Percentiles rank a stretch among this genome's conserved stretches.
These are phyloP conservation scores for Zelostemma sp. DNA, from an alignment of 1,140 invertebrate genomes.

Conservation along the genomic window DNA sequence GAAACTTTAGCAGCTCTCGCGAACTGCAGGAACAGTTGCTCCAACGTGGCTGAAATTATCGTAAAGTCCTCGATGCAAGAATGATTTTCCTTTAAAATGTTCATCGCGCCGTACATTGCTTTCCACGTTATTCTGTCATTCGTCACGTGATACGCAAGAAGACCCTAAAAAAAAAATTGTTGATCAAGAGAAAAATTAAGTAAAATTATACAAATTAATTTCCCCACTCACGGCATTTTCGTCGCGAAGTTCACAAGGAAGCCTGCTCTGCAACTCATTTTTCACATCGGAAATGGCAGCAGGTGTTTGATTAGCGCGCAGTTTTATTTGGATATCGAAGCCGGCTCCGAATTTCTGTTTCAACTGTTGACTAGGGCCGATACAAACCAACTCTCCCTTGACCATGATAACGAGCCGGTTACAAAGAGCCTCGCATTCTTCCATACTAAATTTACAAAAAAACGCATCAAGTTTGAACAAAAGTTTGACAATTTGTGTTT, in stretches of 20 bases:
- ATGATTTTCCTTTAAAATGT: slow-evolving; percentile 57
- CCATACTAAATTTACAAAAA: slow-evolving; percentile 76
- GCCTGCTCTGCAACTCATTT: slow-evolving; percentile 48
- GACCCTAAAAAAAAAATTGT: slow-evolving; percentile 51
- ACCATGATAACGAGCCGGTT: slow-evolving; percentile 90
- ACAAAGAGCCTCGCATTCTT: slow-evolving; percentile 92
- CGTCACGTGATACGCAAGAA: slow-evolving; percentile 63
- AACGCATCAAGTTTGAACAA: background rate
- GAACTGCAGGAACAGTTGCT: slow-evolving; percentile 67
- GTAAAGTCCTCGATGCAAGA: slow-evolving; percentile 64
- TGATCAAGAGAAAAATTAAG: too few species aligned
- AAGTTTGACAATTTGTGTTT: too few species aligned
- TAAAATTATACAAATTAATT: background rate
- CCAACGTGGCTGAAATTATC: slow-evolving; percentile 64
- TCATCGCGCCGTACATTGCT: slow-evolving; percentile 63
- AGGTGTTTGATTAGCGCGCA: slow-evolving; percentile 50
- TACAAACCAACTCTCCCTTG: slow-evolving; percentile 81
- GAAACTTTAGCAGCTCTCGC: slow-evolving; percentile 55
- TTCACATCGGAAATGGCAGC: slow-evolving; percentile 55
- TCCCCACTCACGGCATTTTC: slow-evolving; percentile 59
- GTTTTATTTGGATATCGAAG: slow-evolving; percentile 69
- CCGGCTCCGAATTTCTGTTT: slow-evolving; percentile 73
- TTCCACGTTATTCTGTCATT: slow-evolving; percentile 61
- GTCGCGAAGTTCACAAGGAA: slow-evolving; percentile 61
- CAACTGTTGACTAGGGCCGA: slow-evolving; percentile 79